phyloP scores from a whole-genome alignment of 2,113 vertebrate genomes.

The Pseudolaguvia tuberculata region DNA sequence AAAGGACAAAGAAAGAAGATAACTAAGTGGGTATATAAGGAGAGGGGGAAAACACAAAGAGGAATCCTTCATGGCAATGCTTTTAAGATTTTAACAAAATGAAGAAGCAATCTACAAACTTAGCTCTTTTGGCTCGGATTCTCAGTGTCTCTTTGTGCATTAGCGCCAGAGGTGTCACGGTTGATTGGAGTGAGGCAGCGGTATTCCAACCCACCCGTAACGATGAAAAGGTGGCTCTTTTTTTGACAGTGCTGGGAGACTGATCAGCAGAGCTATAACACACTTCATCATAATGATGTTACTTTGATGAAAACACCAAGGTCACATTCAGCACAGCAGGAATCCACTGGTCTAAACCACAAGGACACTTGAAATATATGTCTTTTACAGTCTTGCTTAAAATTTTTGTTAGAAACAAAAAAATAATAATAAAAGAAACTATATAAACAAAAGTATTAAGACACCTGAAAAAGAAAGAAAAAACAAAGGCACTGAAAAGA shows the following conservation, averaged over 20 bases:
- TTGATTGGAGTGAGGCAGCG: constrained; percentile 24
- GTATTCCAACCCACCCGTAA: constrained; percentile 10
- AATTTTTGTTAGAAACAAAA: too few species aligned
- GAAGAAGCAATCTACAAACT: neutral
- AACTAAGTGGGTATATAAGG: neutral
- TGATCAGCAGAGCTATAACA: neutral
- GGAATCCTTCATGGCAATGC: neutral
- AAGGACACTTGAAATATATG: too few species aligned
- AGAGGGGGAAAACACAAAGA: neutral
- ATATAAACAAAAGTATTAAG: too few species aligned
- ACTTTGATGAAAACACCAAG: constrained; percentile 13
- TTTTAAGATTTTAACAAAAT: constrained; percentile 1
- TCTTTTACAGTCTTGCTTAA: neutral
- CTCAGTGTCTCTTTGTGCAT: constrained; percentile 4
- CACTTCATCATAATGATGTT: constrained; percentile 22
- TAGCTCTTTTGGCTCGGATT: constrained; percentile 11
- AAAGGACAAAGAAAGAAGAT: too few species aligned
- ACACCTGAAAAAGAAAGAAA: too few species aligned
- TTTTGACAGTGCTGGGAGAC: neutral
- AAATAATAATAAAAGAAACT: too few species aligned
- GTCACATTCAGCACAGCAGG: neutral
- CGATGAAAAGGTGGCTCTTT: neutral
- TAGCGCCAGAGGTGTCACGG: constrained; percentile 28
- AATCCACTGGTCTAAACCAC: neutral
- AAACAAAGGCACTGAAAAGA: too few species aligned